Percentiles rank a stretch among this genome's conserved stretches.
phyloP scores from a whole-genome alignment of 2,113 vertebrate species.

The Poecilia latipinna region DNA sequence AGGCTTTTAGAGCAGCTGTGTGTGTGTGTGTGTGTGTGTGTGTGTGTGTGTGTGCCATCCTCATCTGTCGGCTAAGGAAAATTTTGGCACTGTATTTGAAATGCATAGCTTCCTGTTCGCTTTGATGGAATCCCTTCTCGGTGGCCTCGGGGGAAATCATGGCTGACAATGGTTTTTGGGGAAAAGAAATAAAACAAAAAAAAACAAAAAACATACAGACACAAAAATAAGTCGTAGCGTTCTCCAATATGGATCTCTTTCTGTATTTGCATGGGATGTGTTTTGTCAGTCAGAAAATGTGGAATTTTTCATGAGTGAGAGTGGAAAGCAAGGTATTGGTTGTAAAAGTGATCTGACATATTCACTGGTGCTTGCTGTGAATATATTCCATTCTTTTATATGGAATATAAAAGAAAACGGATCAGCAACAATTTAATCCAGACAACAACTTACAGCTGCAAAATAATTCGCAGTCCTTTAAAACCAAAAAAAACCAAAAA shows the following conservation, averaged over 20 bases:
- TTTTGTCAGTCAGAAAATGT: slow-evolving; percentile 52
- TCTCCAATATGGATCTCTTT: slow-evolving; percentile 34
- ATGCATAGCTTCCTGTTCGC: slow-evolving; percentile 78
- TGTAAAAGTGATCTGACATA: slow-evolving; percentile 41
- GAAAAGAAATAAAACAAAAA: slow-evolving; percentile 29
- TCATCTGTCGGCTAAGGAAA: slow-evolving; percentile 52
- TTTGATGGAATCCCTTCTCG: slow-evolving; percentile 74
- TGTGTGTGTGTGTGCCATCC: slow-evolving; percentile 26
- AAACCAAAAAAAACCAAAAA: too few species aligned
- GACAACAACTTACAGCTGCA: slow-evolving; percentile 22
- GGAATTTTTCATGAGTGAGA: slow-evolving; percentile 27
- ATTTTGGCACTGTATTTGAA: slow-evolving; percentile 76
- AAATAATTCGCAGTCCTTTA: neutral
- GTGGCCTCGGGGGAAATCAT: slow-evolving; percentile 72
- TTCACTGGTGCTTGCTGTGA: slow-evolving; percentile 19
- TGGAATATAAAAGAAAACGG: slow-evolving; percentile 11
- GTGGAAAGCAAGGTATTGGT: slow-evolving; percentile 26
- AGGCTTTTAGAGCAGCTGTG: slow-evolving; percentile 63
- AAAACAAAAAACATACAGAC: slow-evolving; percentile 3
- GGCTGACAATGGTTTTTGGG: slow-evolving; percentile 59
- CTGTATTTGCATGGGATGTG: slow-evolving; percentile 38
- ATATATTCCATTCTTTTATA: too few species aligned
- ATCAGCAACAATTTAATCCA: slow-evolving; percentile 55
- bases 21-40: neutral
- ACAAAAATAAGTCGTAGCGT: slow-evolving; percentile 22